These are phyloP conservation scores for Salvator merianae DNA, from an alignment of 2,113 vertebrate species.

Conservation along the genomic window DNA sequence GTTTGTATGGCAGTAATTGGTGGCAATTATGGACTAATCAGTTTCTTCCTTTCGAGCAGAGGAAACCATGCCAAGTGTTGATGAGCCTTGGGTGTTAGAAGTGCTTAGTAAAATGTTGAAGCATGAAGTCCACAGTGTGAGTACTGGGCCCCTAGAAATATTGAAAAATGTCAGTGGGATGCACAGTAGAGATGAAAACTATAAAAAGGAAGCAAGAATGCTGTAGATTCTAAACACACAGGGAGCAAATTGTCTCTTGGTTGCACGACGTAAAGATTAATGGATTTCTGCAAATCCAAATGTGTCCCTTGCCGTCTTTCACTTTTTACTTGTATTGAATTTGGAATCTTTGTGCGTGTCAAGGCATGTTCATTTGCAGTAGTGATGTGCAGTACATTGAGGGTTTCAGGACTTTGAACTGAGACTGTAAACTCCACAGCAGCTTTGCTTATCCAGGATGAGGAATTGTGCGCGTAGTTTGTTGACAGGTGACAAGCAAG, in stretches of 20 bases:
- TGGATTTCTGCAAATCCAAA: constrained; percentile 16
- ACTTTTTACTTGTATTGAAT: constrained; percentile 34
- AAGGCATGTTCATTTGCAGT: constrained; percentile 43
- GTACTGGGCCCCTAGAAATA: neutral
- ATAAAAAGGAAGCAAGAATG: neutral
- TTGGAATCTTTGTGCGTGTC: constrained; percentile 21
- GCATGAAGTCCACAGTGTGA: neutral
- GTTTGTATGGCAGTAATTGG: too few species aligned
- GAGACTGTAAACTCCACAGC: constrained; percentile 19
- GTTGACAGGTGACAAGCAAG: constrained; percentile 63
- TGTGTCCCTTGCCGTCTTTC: constrained; percentile 19
- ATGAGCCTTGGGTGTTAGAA: neutral
- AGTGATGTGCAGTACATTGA: constrained; percentile 14
- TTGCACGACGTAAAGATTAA: neutral
- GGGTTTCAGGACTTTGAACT: constrained; percentile 26
- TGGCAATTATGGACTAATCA: too few species aligned
- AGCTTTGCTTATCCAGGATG: constrained; percentile 13
- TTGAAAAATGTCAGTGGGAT: neutral
- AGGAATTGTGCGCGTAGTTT: constrained; percentile 8
- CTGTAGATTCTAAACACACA: too few species aligned
- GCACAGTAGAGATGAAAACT: constrained; percentile 5
- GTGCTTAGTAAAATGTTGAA: constrained; percentile 3
- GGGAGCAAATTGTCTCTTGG: neutral
- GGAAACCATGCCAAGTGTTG: neutral
- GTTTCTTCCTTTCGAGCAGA: too few species aligned